Base-by-base conservation (phyloP, 1,140 invertebrate genomes). In the Mizuhopecten yessoensis region DNA sequence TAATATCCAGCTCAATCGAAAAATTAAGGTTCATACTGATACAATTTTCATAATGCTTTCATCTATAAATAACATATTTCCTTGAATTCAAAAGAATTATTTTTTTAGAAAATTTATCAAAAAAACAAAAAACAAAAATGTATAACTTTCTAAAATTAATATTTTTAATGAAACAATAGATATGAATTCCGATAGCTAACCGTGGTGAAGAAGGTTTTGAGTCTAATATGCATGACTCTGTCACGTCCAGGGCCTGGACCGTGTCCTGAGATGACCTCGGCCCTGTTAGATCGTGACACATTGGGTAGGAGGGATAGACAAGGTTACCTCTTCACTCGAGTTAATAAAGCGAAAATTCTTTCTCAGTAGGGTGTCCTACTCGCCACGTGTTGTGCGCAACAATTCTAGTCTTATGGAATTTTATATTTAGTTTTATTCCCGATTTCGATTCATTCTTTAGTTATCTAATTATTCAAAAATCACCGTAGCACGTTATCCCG, bases 281-380 rank as follows among this genome's bases (percentile, higher is more conserved):
- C 57, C 57, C 45, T 57, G 20, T 2, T 17, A 29, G 57, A 0
- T 17, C 29, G 57, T 75, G 57, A 75, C n/a, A 75, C 57, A 75
- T 75, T 75, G 57, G n/a, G 57, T 29, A 75, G 57, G n/a, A 75
- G 57, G 57, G 57, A 75, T 5, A 75, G 57, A 75, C 57, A 75
- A 75, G 23, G n/a, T 75, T 75, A 75, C 2, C 2, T 29, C 57
- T 75, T 75, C 57, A 29, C n/a, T 75, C 9, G 57, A 75, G 57
- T 75, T 75, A 75, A 75, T 75, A 75, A 75, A 75, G 57, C n/a
- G 57, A 75, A 75, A 75, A 75, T 75, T 75, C 57, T 29, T 75
- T 75, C 57, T 75, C 57, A 75, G 57, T 75, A 75, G 57, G 57
- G 57, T 29, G n/a, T 29, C 57, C n/a, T 29, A 5, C 57, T n/a